These are phyloP conservation scores for Phasianus colchicus DNA, from an alignment of 2,113 vertebrate species.

Conservation along the genomic window DNA sequence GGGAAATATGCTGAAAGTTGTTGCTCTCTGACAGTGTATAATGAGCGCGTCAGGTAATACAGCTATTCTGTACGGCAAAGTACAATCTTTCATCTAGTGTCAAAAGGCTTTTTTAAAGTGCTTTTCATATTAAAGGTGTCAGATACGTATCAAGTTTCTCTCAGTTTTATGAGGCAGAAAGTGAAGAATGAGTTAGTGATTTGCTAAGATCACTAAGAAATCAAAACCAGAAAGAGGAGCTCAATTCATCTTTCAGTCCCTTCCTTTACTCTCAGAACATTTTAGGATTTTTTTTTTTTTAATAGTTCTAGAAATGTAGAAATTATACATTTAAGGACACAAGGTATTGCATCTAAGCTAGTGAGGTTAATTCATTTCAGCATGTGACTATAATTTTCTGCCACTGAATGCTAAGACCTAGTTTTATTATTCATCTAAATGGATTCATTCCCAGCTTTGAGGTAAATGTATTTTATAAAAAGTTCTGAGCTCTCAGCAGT, in stretches of 20 bases:
- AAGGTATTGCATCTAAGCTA: constrained; percentile 22
- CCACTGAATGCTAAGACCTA: constrained; percentile 29
- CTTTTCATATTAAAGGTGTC: constrained; percentile 64
- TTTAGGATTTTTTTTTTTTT: constrained; percentile 37
- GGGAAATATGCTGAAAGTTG: constrained; percentile 56
- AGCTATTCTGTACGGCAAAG: constrained; percentile 49
- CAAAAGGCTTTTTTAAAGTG: constrained; percentile 67
- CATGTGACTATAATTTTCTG: constrained; percentile 33
- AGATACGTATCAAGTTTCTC: constrained; percentile 43
- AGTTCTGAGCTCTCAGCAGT: constrained; percentile 42
- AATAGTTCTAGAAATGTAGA: constrained; percentile 31
- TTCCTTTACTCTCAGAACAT: constrained; percentile 16
- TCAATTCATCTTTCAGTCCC: constrained; percentile 24
- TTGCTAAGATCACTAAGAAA: constrained; percentile 60
- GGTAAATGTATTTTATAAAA: constrained; percentile 40
- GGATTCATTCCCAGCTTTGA: constrained; percentile 25
- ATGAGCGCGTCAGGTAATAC: constrained; percentile 54
- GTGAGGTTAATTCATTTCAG: constrained; percentile 60
- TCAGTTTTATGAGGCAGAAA: constrained; percentile 56
- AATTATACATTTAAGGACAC: constrained; percentile 43
- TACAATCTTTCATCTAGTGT: constrained; percentile 57
- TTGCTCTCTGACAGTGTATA: constrained; percentile 53
- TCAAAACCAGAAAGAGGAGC: constrained; percentile 45
- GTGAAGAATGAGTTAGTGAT: constrained; percentile 67
- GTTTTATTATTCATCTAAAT: constrained; percentile 60